Conservation (phyloP, 2,113 vertebrate species). For the Lethenteron camtschaticum region DNA sequence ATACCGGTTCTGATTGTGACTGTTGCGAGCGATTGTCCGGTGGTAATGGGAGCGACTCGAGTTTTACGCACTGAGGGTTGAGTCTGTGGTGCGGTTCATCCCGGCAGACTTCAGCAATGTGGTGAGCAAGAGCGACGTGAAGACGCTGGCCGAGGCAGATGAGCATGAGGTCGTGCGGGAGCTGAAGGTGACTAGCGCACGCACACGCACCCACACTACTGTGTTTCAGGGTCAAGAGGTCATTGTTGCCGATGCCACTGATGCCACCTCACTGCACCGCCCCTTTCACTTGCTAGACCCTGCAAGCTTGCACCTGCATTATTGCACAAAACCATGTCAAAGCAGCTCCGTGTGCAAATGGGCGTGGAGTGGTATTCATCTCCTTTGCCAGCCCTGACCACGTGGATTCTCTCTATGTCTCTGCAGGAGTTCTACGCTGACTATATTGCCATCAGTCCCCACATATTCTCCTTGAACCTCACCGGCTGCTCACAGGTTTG, state of each 20-base stretch:
- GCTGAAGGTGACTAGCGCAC: constrained; percentile 40
- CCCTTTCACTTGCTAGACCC: no score
- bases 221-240: no score
- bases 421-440: constrained; percentile 87
- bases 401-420: constrained; percentile 4
- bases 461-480: constrained; percentile 80
- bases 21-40: no score
- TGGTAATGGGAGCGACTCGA: no score
- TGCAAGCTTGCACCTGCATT: no score
- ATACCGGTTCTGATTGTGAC: no score
- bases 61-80: no score
- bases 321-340: background rate
- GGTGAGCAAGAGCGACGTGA: constrained; percentile 81
- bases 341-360: background rate
- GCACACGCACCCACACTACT: no score
- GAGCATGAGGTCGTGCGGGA: constrained; percentile 85
- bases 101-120: constrained; percentile 76
- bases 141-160: constrained; percentile 65
- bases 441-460: constrained; percentile 88
- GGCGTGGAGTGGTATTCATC: no score
- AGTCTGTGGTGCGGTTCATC: background rate
- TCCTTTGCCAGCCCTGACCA: no score
- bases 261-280: no score
- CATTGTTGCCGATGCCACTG: no score
- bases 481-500: constrained; percentile 53